Conservation (phyloP, 1,140 invertebrate genomes). For the Eufriesea mexicana region DNA sequence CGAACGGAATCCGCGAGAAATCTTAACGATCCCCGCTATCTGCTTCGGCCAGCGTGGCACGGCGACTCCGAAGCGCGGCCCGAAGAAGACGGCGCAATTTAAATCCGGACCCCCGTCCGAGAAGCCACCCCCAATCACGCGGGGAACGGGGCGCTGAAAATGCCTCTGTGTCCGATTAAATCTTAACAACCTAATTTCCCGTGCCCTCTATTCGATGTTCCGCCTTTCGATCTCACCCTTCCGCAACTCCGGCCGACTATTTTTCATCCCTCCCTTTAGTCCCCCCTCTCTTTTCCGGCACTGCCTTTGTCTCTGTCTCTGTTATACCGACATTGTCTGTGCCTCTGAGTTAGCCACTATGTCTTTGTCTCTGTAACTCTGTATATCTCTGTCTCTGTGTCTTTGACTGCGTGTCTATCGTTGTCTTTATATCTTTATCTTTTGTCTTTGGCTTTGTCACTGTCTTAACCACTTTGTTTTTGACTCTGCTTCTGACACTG, state of each 20-base stretch:
- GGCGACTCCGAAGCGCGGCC: slow-evolving; percentile 14
- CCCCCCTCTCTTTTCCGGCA: too few species aligned
- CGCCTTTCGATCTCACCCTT: slow-evolving; percentile 18
- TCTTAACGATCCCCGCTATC: slow-evolving; percentile 52
- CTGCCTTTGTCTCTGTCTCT: too few species aligned
- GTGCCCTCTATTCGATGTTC: slow-evolving; percentile 18
- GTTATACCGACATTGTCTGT: too few species aligned
- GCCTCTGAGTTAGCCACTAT: too few species aligned
- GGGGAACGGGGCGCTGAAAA: slow-evolving; percentile 19
- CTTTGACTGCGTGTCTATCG: too few species aligned
- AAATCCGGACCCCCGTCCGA: slow-evolving; percentile 23
- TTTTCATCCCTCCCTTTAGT: background rate
- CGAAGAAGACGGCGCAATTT: slow-evolving; percentile 38
- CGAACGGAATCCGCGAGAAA: slow-evolving; percentile 47
- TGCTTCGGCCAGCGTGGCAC: slow-evolving; percentile 28
- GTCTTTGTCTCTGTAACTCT: too few species aligned
- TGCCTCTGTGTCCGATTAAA: slow-evolving; percentile 54
- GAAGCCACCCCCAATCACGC: background rate
- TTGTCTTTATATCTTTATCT: too few species aligned
- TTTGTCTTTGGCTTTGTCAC: too few species aligned
- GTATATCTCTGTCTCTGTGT: too few species aligned
- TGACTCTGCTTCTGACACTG: too few species aligned
- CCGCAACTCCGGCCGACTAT: background rate
- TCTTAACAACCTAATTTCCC: slow-evolving; percentile 52
- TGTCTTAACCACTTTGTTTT: too few species aligned